phyloP scores from a whole-genome alignment of 2,888 invertebrate genomes.

The Gandaritis pyraliata region DNA sequence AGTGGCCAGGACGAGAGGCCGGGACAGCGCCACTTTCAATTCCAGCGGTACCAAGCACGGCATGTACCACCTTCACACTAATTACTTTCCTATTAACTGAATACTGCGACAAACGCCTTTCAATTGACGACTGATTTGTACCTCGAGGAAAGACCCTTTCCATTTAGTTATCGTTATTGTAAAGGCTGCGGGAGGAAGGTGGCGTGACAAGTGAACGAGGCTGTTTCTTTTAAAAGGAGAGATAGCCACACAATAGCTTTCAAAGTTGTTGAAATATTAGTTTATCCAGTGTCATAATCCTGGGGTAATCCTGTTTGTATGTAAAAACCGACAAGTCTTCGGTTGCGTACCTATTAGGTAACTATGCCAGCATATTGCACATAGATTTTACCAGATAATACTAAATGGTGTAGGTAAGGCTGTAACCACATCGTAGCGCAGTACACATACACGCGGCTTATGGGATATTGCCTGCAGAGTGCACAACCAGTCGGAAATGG shows the following conservation, averaged over 20 bases:
- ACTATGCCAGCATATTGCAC: background rate
- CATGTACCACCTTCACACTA: slow-evolving; percentile 43
- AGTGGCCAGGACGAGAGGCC: slow-evolving; percentile 58
- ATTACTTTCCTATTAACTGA: slow-evolving; percentile 42
- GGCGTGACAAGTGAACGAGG: background rate
- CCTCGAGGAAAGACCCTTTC: slow-evolving; percentile 1
- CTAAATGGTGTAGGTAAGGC: background rate
- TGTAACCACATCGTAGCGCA: slow-evolving; percentile 7
- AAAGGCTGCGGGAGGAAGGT: background rate
- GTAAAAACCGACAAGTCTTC: too few relatives aligned
- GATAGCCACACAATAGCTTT: too few relatives aligned
- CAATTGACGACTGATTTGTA: slow-evolving; percentile 21
- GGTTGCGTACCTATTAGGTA: too few relatives aligned
- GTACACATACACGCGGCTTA: slow-evolving; percentile 9
- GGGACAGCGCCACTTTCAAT: slow-evolving; percentile 58
- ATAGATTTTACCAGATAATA: background rate
- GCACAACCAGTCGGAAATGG: slow-evolving; percentile 5
- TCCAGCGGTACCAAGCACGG: slow-evolving; percentile 57
- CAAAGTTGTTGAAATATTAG: too few relatives aligned
- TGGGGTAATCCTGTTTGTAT: too few relatives aligned
- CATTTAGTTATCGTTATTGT: slow-evolving; percentile 11
- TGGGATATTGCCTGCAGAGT: slow-evolving; percentile 11
- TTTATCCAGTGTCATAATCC: too few relatives aligned
- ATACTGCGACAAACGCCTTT: slow-evolving; percentile 15
- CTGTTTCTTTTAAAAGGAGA: background rate